Evolutionary conservation across 2,888 invertebrate genomes (phyloP).

Genomic region (Noctua janthina): DNA sequence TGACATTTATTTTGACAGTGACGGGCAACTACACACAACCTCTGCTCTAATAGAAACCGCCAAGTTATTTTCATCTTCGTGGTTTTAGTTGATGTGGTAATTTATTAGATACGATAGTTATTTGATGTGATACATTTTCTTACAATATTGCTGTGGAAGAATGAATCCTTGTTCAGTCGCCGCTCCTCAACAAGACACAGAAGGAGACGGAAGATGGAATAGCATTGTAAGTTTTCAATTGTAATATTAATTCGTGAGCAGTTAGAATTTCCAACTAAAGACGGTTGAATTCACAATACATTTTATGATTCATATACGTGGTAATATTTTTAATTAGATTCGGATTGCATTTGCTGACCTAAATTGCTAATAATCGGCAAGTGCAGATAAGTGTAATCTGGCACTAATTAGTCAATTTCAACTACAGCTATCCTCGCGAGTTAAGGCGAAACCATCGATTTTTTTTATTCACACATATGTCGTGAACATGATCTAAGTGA

Average conservation of each 20-base stretch:
- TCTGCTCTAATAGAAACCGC: constrained; percentile 53
- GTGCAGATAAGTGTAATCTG: constrained; percentile 44
- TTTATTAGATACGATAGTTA: constrained; percentile 39
- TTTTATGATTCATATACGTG: constrained; percentile 46
- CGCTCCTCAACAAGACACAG: constrained; percentile 93
- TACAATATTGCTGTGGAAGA: constrained; percentile 54
- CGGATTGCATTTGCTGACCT: constrained; percentile 38
- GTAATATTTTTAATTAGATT: constrained; percentile 48
- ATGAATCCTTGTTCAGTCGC: constrained; percentile 95
- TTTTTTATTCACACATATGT: background rate
- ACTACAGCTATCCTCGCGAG: background rate
- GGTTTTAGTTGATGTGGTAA: constrained; percentile 61
- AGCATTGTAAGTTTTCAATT: constrained; percentile 90
- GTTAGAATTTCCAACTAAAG: constrained; percentile 26
- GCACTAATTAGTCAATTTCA: constrained; percentile 31
- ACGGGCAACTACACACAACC: constrained; percentile 45
- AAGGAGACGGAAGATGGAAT: constrained; percentile 96
- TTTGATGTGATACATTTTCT: constrained; percentile 59
- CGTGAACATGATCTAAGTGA: background rate
- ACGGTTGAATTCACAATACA: constrained; percentile 41
- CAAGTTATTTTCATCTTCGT: constrained; percentile 65
- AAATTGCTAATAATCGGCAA: constrained; percentile 38
- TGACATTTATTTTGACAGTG: constrained; percentile 46
- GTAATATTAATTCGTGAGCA: constrained; percentile 42
- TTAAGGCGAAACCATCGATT: background rate